phyloP scores from a whole-genome alignment of 2,888 invertebrate species.

The Lumbricus terrestris region DNA sequence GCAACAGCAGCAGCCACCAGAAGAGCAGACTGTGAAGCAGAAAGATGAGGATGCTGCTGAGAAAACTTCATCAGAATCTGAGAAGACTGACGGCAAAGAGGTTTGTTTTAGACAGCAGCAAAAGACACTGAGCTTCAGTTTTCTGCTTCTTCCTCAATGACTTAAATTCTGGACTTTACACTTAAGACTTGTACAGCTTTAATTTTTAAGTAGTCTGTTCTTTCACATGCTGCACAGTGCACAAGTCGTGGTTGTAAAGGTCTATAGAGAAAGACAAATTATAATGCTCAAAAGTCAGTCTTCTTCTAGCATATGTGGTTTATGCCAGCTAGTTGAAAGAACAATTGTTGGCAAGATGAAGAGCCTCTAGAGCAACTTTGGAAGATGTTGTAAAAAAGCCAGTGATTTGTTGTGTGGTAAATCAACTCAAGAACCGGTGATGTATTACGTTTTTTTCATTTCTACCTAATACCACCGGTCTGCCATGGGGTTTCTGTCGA shows the following conservation, averaged over 20 bases:
- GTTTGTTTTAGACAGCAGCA: neutral
- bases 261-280: neutral
- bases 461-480: too few species aligned
- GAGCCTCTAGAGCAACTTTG: too few species aligned
- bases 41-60: constrained; percentile 25
- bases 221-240: neutral
- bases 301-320: too few species aligned
- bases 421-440: too few species aligned
- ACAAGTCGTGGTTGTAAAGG: neutral
- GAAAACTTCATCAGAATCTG: constrained; percentile 14
- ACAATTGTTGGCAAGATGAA: too few species aligned
- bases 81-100: neutral
- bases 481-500: too few species aligned
- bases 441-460: too few species aligned
- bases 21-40: constrained; percentile 15
- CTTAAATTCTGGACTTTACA: neutral
- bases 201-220: neutral
- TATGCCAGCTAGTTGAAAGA: too few species aligned
- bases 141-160: neutral
- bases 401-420: too few species aligned
- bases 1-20: neutral
- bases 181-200: neutral
- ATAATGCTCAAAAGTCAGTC: neutral
- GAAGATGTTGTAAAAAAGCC: too few species aligned
- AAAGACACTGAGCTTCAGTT: neutral